Percentiles rank a stretch among this genome's conserved stretches.
phyloP scores from a whole-genome alignment of 2,888 invertebrate genomes.

The Uropetala carovei region DNA sequence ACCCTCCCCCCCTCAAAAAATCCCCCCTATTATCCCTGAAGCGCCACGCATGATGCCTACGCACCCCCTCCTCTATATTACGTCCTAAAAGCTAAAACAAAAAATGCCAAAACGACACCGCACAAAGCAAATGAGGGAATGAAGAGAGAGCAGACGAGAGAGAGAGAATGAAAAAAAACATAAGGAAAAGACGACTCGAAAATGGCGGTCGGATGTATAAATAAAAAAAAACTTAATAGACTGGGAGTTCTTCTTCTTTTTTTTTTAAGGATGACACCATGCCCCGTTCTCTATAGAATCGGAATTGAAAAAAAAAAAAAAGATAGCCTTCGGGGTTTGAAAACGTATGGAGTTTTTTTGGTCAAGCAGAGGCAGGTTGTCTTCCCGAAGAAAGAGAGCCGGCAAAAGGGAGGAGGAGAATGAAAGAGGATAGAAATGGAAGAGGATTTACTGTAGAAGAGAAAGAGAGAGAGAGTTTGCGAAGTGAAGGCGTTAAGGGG shows the following conservation, averaged over 20 bases:
- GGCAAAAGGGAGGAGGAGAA: background rate
- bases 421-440: background rate
- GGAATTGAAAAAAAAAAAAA: conserved; percentile 41
- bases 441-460: background rate
- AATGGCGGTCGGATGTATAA: conserved; percentile 55
- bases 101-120: conserved; percentile 8
- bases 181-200: background rate
- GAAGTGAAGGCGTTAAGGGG: background rate
- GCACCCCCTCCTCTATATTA: background rate
- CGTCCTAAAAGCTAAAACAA: background rate
- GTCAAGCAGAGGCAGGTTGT: background rate
- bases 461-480: background rate
- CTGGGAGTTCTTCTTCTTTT: conserved; percentile 36
- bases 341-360: conserved; percentile 40
- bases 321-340: conserved; percentile 36
- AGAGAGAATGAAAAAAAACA: background rate
- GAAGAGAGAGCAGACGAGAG: background rate
- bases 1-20: background rate
- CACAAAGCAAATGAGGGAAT: conserved; percentile 28
- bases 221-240: conserved; percentile 52
- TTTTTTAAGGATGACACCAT: conserved; percentile 17
- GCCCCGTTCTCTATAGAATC: conserved; percentile 49
- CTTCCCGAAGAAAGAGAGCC: conserved; percentile 29
- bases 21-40: background rate
- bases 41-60: background rate